phyloP scores from a whole-genome alignment of 2,888 invertebrate species.

The Nephrocerus scutellatus region DNA sequence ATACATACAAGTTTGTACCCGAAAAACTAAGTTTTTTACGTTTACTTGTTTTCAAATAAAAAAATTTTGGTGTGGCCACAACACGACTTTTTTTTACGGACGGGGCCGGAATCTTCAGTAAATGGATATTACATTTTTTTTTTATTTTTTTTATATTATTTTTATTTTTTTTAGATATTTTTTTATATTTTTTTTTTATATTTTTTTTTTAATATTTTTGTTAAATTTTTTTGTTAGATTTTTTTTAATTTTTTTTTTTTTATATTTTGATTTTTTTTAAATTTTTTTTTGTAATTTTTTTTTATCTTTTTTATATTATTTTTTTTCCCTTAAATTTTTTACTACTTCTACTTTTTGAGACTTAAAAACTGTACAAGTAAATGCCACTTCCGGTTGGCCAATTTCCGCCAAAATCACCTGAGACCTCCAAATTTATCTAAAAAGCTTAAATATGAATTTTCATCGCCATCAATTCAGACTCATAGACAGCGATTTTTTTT shows the following conservation, averaged over 20 bases:
- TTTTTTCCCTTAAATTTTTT: background rate
- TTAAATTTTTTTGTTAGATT: background rate
- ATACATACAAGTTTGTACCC: no score
- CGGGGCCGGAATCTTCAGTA: conserved; percentile 3
- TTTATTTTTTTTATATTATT: background rate
- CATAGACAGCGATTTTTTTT: no score
- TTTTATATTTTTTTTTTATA: conserved; percentile 1
- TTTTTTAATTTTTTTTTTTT: conserved; percentile 1
- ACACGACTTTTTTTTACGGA: no score
- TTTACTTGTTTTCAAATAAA: no score
- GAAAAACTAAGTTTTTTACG: no score
- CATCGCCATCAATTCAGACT: no score
- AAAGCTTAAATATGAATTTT: no score
- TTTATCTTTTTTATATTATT: background rate
- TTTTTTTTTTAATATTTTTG: background rate
- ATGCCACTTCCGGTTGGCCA: no score
- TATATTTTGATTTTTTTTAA: background rate
- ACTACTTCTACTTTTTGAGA: background rate
- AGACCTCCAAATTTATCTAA: no score
- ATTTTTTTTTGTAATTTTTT: background rate
- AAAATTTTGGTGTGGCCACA: no score
- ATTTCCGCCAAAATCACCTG: no score
- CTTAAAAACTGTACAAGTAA: no score
- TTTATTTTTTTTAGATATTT: background rate
- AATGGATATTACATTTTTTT: conserved; percentile 4